A percentile compares a stretch with the other conserved stretches of the same genome.
Conservation (phyloP, 2,113 vertebrate genomes). For the Turdus rufiventris region DNA sequence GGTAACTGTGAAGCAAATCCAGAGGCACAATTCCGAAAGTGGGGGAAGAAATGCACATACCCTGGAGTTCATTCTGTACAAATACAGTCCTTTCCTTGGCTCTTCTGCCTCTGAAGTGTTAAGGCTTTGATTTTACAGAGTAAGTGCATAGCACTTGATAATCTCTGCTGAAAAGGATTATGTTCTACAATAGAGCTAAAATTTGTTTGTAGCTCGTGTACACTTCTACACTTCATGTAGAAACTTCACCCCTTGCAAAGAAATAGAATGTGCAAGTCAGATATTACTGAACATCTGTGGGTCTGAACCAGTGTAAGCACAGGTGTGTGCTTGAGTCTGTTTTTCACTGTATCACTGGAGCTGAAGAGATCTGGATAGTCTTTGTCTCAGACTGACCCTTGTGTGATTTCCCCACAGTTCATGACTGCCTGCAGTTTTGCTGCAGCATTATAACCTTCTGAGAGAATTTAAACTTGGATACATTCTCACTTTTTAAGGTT, state of each 20-base stretch:
- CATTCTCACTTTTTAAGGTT: neutral
- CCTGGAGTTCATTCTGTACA: neutral
- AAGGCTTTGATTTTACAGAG: neutral
- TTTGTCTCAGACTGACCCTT: neutral
- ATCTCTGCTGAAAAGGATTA: neutral
- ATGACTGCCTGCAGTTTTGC: neutral
- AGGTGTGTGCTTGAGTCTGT: neutral
- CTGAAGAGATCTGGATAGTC: neutral
- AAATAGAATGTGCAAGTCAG: neutral
- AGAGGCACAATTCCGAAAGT: neutral
- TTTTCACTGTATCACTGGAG: neutral
- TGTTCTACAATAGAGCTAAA: neutral
- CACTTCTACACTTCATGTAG: neutral
- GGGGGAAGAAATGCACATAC: fast-evolving
- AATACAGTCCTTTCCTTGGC: neutral
- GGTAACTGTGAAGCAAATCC: neutral
- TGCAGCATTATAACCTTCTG: neutral
- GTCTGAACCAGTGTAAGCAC: neutral
- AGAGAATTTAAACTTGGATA: neutral
- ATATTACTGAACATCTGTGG: neutral
- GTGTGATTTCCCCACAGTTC: neutral
- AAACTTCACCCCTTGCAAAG: neutral
- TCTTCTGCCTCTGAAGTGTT: neutral
- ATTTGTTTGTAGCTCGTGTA: neutral
- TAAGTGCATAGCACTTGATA: too few relatives aligned